phyloP scores from a whole-genome alignment of 2,888 invertebrate species.

The Lasioglossum lativentre region DNA sequence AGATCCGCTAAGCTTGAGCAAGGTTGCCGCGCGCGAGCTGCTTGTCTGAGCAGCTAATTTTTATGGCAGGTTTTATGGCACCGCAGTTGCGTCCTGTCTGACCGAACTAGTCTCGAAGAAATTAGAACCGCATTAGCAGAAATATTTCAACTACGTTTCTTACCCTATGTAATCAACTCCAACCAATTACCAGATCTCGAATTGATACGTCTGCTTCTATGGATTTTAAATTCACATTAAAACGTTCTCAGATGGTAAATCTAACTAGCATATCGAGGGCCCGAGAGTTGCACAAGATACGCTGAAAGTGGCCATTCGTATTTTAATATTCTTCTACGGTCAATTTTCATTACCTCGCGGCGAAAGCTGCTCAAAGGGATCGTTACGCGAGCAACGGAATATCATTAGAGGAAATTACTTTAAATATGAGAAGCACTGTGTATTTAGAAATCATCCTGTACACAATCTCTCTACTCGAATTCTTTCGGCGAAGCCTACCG shows the following conservation, averaged over 20 bases:
- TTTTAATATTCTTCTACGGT: background rate
- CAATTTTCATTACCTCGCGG: background rate
- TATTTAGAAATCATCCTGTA: background rate
- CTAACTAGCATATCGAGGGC: background rate
- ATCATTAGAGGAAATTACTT: background rate
- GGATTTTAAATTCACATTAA: background rate
- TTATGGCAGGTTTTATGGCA: background rate
- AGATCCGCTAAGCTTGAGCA: background rate
- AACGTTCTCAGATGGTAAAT: background rate
- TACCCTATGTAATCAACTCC: background rate
- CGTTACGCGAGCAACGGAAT: background rate
- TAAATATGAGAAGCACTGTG: background rate
- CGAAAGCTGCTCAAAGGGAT: background rate
- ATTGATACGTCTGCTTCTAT: background rate
- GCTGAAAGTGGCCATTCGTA: background rate
- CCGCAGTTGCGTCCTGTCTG: background rate
- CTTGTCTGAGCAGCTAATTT: background rate
- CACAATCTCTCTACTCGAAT: constrained; percentile 34
- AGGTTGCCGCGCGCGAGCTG: background rate
- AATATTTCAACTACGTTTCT: background rate
- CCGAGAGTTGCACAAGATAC: background rate
- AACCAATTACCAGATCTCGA: too few species aligned
- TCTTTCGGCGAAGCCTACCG: constrained; percentile 42
- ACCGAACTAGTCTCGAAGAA: background rate
- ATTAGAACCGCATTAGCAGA: background rate